Evolutionary conservation across 1,140 invertebrate genomes (phyloP).

Genomic region (Protaetia brevitarsis): DNA sequence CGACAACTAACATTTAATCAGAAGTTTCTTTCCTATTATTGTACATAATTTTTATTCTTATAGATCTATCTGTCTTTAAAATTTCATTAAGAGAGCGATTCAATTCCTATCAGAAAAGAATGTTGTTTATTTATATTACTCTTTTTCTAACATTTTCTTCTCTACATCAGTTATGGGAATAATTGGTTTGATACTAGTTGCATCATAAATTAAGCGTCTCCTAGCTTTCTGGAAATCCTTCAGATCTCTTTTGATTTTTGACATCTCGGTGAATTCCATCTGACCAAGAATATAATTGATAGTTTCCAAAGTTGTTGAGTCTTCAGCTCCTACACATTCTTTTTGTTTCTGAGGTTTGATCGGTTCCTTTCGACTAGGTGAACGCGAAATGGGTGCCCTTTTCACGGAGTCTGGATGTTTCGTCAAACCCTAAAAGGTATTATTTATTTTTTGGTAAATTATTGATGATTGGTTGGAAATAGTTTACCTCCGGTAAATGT

Average conservation of each 20-base stretch:
- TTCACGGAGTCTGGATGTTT: neutral
- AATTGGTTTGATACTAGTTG: conserved; percentile 1
- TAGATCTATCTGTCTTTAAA: too few species aligned
- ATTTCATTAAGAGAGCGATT: too few species aligned
- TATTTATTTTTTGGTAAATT: neutral
- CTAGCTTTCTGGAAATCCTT: conserved; percentile 10
- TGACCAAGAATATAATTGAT: neutral
- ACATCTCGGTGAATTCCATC: neutral
- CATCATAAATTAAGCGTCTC: conserved; percentile 13
- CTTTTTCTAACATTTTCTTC: too few species aligned
- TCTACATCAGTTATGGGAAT: too few species aligned
- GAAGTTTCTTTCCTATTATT: too few species aligned
- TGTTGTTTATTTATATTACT: too few species aligned
- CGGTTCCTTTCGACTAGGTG: neutral
- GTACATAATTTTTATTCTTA: too few species aligned
- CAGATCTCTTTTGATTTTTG: neutral
- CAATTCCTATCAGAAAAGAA: too few species aligned
- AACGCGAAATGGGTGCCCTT: neutral
- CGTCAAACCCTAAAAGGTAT: neutral
- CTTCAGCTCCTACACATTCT: neutral
- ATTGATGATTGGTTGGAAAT: too few species aligned
- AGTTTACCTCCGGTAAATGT: neutral
- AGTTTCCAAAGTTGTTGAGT: neutral
- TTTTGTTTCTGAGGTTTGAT: neutral
- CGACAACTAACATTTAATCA: too few species aligned